A percentile compares a stretch with the other conserved stretches of the same genome.
These are phyloP conservation scores for Pyxicephalus adspersus DNA, from an alignment of 2,113 vertebrate genomes.

Conservation along the genomic window DNA sequence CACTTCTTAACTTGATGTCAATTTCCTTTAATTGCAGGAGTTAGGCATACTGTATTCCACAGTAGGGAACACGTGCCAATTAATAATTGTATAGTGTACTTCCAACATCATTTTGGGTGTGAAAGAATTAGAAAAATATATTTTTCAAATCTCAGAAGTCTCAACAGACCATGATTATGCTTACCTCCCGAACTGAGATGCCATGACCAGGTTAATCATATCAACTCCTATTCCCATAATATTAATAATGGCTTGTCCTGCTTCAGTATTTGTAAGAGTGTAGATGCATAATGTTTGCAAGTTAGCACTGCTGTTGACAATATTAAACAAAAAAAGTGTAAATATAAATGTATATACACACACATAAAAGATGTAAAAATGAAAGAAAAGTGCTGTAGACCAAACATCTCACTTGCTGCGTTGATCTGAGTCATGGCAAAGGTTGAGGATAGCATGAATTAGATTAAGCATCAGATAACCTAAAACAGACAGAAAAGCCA, in stretches of 20 bases:
- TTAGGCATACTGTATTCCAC: too few species aligned
- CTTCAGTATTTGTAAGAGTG: slow-evolving; percentile 93
- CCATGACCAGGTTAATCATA: slow-evolving; percentile 91
- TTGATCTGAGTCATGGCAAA: slow-evolving; percentile 88
- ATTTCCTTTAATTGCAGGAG: too few species aligned
- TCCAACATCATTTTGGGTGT: too few species aligned
- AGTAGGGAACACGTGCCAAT: too few species aligned
- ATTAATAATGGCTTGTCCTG: slow-evolving; percentile 92
- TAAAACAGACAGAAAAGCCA: slow-evolving; percentile 59
- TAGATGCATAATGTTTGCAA: slow-evolving; percentile 94
- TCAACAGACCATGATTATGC: not conserved
- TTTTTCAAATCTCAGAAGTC: too few species aligned
- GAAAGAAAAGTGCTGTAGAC: not conserved
- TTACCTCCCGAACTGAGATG: slow-evolving; percentile 90
- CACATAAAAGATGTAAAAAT: not conserved
- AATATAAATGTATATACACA: not conserved
- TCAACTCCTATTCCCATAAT: slow-evolving; percentile 98
- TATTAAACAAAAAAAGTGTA: not conserved
- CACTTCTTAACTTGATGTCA: too few species aligned
- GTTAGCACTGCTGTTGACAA: slow-evolving; percentile 77
- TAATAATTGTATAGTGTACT: too few species aligned
- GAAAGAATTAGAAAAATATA: too few species aligned
- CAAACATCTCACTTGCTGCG: slow-evolving; percentile 77
- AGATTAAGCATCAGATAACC: slow-evolving; percentile 92
- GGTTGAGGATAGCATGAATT: slow-evolving; percentile 93